Evolutionary conservation across 35 echinoderm and acorn worm genomes (phyloP).

Genomic region (Ophiothrix spiculata): DNA sequence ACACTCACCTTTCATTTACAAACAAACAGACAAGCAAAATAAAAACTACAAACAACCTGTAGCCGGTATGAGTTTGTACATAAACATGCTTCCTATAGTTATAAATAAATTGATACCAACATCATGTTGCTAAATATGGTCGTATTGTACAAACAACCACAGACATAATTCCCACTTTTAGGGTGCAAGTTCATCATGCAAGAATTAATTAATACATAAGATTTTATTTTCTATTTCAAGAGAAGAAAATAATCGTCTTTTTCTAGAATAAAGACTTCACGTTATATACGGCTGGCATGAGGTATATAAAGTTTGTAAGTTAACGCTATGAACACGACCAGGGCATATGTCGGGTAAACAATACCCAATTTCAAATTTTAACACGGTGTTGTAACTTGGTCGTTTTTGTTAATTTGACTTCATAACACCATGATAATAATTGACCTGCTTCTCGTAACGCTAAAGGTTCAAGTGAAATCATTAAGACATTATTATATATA

Average conservation of each 20-base stretch:
- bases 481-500: too few species aligned
- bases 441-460: neutral
- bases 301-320: too few species aligned
- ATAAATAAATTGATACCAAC: too few species aligned
- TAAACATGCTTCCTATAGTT: too few species aligned
- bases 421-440: slow-evolving; percentile 1
- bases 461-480: too few species aligned
- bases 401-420: neutral
- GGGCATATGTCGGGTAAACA: neutral
- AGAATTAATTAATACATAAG: neutral
- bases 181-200: slow-evolving; percentile 7
- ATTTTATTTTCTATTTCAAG: neutral
- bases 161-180: neutral
- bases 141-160: neutral
- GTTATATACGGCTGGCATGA: neutral
- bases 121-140: neutral
- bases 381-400: neutral
- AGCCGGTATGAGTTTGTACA: too few species aligned
- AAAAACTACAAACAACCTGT: too few species aligned
- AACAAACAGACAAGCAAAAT: too few species aligned
- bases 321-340: too few species aligned
- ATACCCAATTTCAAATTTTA: neutral
- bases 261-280: neutral
- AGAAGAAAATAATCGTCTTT: neutral
- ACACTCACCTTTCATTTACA: too few species aligned